Evolutionary conservation across 2,797 vertebrate species (phyloP), one percentile per base, ranked within the genome.

Genomic region (Myotis vivesi): DNA sequence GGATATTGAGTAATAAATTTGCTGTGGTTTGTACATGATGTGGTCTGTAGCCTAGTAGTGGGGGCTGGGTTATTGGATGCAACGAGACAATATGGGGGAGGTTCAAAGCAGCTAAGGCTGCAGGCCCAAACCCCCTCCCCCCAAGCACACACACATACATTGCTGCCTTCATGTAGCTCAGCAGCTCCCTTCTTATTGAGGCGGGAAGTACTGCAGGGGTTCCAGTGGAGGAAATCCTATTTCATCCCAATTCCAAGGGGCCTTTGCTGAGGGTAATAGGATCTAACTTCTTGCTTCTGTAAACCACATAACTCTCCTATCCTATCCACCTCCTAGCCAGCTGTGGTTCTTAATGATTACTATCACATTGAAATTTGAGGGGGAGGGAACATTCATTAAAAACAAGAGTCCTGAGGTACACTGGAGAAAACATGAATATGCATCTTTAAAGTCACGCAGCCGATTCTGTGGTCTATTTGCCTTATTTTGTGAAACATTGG

Each of bases 1-100:
- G 91, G 96, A 94, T 94, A 93, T 95, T 92, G 93, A 96, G 92
- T 96, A 97, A 97, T 97, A 97, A 97, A 97, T 97, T 97, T 97
- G 96, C 96, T 97, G 97, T 97, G 96, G 96, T 97, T 97, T 97
- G 96, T 97, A 97, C 85, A 49, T 0, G 0, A 51, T 88, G 91
- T 95, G 62, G 89, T 95, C 36, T 95, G 28, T 93, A 59, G 76
- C 44, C 77, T 92, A 23, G 53, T 88, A 81, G 16, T 8, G 71
- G 82, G 71, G 66, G 9, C 46, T 95, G 51, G 81, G 72, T 66
- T 87, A 33, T 11, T 94, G 93, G 68, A 44, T 62, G 23, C 62
- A 53, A 12, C 77, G 44, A 68, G 51, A 28, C 19, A 41, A 6
- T 11, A 4, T 6, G 51, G 44, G 11, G 57, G 73, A 85, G 7